These are phyloP conservation scores for Cebidichthys violaceus DNA, from an alignment of 2,113 vertebrate genomes.

Conservation along the genomic window DNA sequence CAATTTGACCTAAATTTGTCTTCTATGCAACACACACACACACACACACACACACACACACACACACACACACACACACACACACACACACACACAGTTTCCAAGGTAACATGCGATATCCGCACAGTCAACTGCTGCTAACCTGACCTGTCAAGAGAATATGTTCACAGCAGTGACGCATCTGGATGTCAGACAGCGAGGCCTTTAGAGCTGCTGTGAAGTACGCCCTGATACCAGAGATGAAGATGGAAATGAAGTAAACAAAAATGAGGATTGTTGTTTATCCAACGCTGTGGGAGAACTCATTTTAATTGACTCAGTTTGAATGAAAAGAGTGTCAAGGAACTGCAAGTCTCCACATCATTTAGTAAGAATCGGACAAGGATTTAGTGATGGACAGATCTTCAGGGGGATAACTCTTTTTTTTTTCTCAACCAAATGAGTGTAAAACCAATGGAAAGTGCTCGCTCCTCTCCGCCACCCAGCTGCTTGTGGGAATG, in stretches of 20 bases:
- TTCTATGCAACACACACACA: constrained; percentile 4
- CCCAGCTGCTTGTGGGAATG: constrained; percentile 49
- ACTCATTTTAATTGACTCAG: not conserved
- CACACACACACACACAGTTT: constrained; percentile 21
- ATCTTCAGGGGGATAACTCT: constrained; percentile 9
- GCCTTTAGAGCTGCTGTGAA: constrained; percentile 53
- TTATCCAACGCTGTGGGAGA: constrained; percentile 25
- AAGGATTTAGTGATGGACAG: not conserved
- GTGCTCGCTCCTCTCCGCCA: constrained; percentile 14
- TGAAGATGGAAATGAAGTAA: constrained; percentile 42
- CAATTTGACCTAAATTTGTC: constrained; percentile 56
- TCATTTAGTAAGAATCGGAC: not conserved
- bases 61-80: constrained; percentile 9
- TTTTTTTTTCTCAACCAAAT: constrained; percentile 4
- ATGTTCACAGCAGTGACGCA: constrained; percentile 45
- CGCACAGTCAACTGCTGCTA: constrained; percentile 40
- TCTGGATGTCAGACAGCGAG: constrained; percentile 52
- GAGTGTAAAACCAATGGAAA: not conserved
- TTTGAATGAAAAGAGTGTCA: not conserved
- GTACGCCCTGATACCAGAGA: constrained; percentile 12
- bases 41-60: not conserved
- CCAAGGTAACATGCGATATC: constrained; percentile 59
- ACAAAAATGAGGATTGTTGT: constrained; percentile 10
- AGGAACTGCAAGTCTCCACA: not conserved
- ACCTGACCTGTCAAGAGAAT: constrained; percentile 42